Base-by-base conservation (phyloP, 2,888 invertebrate species). In the Leucoptera coffeella region DNA sequence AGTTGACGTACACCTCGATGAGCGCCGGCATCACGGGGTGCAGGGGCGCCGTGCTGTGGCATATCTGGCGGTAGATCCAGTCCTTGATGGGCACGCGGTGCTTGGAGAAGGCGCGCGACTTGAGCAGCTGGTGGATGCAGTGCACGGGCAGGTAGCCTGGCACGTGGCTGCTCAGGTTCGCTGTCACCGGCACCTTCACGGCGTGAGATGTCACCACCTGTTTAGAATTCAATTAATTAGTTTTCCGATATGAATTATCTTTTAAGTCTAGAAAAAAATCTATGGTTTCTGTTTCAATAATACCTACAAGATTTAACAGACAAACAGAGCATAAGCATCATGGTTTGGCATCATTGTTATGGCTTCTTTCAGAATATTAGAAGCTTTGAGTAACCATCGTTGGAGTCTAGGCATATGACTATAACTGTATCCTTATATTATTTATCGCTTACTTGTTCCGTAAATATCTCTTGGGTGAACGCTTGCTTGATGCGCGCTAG, bases 391-490 rank as follows among this genome's bases (percentile, higher is more conserved):
- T n/a, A n/a, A n/a, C n/a, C n/a, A n/a, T n/a, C n/a, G n/a, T n/a
- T n/a, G n/a, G n/a, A n/a, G n/a, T n/a, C n/a, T n/a, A n/a, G n/a
- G n/a, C n/a, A n/a, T 17, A 17, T 17, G 6, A 9, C 9, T 17
- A 17, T 9, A 17, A 7, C 9, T 17, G 6, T 17, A 17, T 17
- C 6, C 17, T 7, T 7, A 17, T 7, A 17, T 17, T 17, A 17
- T 7, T 17, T 17, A 17, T 17, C 9, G 29, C 9, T 29, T 56
- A 80, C 82, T 75, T 95, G 93, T 55, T 96, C 96, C 1, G 94
- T 94, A 48, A 96, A 96, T 36, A 97, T 88, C 51, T 96, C 95
- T 45, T 93, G 92, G 0, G 90, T 94, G 48, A 97, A 96, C 15
- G 96, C 86, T 45, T 88, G 87, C 50, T 92, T 93, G 62, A 93